Percentiles rank a stretch among this genome's conserved stretches.
phyloP scores from a whole-genome alignment of 2,113 vertebrate genomes.

The Orycteropus afer region DNA sequence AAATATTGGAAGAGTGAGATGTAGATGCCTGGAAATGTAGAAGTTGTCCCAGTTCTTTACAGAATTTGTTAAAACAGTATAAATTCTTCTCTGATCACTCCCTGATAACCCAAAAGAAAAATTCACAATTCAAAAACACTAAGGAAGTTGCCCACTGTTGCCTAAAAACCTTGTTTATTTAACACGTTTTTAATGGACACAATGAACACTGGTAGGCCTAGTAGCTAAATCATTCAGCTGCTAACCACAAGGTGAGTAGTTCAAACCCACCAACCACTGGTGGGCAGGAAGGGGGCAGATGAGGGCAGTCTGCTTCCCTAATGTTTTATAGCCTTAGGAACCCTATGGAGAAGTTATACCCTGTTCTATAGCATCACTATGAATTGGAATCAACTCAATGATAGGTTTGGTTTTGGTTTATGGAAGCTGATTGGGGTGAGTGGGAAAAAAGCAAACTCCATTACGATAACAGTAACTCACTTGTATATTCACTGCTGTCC shows the following conservation, averaged over 20 bases:
- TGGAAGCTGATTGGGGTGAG: background rate
- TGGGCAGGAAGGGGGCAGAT: no score
- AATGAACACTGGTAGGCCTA: no score
- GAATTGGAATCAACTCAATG: no score
- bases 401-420: no score
- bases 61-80: background rate
- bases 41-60: background rate
- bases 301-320: no score
- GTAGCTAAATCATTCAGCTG: no score
- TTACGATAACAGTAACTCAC: background rate
- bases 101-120: background rate
- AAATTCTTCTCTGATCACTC: background rate
- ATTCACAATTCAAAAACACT: background rate
- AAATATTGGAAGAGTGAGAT: background rate
- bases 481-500: no score
- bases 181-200: background rate
- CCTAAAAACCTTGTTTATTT: background rate
- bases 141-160: background rate
- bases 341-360: no score
- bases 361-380: no score
- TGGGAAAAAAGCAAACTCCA: background rate
- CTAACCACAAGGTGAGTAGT: no score
- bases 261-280: no score
- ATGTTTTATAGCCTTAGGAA: no score
- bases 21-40: background rate